phyloP scores from a whole-genome alignment of 2,797 vertebrate species.

The Scyliorhinus canicula region DNA sequence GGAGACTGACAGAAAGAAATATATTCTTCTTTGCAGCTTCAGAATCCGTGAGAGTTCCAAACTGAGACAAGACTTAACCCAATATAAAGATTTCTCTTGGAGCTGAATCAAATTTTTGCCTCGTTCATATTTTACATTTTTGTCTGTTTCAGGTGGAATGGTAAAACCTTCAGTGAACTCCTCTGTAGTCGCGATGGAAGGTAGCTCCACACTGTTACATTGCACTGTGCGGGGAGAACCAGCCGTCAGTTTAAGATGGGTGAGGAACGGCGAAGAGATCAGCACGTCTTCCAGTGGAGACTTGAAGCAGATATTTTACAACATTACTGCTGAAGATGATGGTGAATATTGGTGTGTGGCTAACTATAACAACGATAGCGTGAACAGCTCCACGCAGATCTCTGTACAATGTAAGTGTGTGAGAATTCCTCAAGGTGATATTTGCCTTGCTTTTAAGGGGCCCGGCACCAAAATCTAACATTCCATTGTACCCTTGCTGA shows the following conservation, averaged over 20 bases:
- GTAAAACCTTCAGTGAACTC: not conserved
- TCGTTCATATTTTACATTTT: not conserved
- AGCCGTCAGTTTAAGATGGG: not conserved
- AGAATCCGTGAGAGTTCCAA: no score
- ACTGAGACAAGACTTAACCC: no score
- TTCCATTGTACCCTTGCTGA: not conserved
- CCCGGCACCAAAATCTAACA: not conserved
- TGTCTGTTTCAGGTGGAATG: not conserved
- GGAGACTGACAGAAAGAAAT: no score
- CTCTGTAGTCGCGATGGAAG: not conserved
- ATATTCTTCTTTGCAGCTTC: no score
- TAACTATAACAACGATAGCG: not conserved
- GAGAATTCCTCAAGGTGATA: not conserved
- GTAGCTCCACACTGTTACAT: not conserved
- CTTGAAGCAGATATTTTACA: not conserved
- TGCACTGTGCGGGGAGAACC: not conserved
- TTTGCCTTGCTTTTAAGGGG: not conserved
- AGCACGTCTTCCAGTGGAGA: not conserved
- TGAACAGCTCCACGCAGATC: not conserved
- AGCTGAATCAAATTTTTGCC: not conserved
- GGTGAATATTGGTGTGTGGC: not conserved
- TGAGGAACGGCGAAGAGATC: not conserved
- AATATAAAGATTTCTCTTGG: no score
- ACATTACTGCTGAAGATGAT: not conserved
- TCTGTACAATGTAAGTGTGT: no score